Percentiles rank a stretch among this genome's conserved stretches.
Conservation (phyloP, 2,797 vertebrate genomes). For the Luscinia megarhynchos region DNA sequence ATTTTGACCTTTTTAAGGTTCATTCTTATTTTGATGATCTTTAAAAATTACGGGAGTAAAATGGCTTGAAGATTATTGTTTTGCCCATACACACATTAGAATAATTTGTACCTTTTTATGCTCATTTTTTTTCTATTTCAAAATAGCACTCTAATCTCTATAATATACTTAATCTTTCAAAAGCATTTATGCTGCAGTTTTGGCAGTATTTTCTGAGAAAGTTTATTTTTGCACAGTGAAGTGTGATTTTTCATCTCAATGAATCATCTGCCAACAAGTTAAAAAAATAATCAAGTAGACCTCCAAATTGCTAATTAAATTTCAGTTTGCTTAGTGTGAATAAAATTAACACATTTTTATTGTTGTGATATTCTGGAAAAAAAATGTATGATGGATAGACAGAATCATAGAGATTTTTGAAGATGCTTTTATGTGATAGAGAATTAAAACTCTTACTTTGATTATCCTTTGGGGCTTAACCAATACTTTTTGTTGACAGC, state of each 20-base stretch:
- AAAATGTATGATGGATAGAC: not conserved
- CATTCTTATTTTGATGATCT: not conserved
- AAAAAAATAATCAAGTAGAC: constrained; percentile 18
- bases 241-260: not conserved
- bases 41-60: not conserved
- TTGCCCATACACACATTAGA: not conserved
- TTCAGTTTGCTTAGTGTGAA: not conserved
- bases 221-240: not conserved
- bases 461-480: not conserved
- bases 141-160: not conserved
- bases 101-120: not conserved
- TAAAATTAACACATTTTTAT: not conserved
- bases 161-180: constrained; percentile 1
- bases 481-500: not conserved
- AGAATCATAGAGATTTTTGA: not conserved
- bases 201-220: not conserved
- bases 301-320: not conserved
- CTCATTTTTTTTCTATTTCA: not conserved
- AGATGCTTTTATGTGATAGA: not conserved
- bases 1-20: not conserved
- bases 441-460: not conserved
- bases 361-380: not conserved
- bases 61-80: not conserved
- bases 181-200: not conserved
- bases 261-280: constrained; percentile 17